These are phyloP conservation scores for Helostoma temminkii DNA, from an alignment of 2,797 vertebrate genomes.

Conservation along the genomic window DNA sequence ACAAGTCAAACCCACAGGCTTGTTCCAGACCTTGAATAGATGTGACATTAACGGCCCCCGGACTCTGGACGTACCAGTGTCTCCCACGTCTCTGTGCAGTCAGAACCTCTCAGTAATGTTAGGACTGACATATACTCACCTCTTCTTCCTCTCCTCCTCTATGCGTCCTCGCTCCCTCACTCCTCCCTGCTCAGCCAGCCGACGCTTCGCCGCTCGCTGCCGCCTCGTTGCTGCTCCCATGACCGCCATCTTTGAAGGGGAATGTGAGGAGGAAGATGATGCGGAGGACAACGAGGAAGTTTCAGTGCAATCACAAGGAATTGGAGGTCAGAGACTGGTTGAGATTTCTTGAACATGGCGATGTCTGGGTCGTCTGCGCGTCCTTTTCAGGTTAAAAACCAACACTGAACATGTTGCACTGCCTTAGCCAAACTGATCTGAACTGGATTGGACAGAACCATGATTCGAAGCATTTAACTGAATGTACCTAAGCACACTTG, in stretches of 20 bases:
- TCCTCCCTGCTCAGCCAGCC: slow-evolving; percentile 91
- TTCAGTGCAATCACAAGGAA: neutral
- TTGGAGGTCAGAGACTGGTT: neutral
- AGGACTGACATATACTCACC: slow-evolving; percentile 25
- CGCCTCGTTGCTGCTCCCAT: slow-evolving; percentile 91
- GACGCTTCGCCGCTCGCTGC: slow-evolving; percentile 88
- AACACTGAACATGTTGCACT: neutral
- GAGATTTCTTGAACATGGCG: slow-evolving; percentile 36
- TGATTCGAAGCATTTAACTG: neutral
- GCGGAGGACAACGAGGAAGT: slow-evolving; percentile 41
- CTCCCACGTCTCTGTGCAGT: slow-evolving; percentile 16
- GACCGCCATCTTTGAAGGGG: slow-evolving; percentile 93
- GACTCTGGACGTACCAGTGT: neutral
- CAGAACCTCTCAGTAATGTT: slow-evolving; percentile 41
- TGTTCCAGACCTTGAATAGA: neutral
- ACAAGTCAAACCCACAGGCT: neutral
- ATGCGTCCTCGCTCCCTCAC: slow-evolving; percentile 86
- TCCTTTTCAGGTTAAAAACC: neutral
- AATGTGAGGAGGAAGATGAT: slow-evolving; percentile 64
- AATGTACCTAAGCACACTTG: slow-evolving; percentile 28
- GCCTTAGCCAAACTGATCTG: neutral
- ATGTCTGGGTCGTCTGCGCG: neutral
- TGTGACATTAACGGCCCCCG: neutral
- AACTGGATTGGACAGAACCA: neutral
- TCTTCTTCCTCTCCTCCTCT: slow-evolving; percentile 75